Base-by-base conservation (phyloP, 2,888 invertebrate genomes). In the Geophilus truncorum region DNA sequence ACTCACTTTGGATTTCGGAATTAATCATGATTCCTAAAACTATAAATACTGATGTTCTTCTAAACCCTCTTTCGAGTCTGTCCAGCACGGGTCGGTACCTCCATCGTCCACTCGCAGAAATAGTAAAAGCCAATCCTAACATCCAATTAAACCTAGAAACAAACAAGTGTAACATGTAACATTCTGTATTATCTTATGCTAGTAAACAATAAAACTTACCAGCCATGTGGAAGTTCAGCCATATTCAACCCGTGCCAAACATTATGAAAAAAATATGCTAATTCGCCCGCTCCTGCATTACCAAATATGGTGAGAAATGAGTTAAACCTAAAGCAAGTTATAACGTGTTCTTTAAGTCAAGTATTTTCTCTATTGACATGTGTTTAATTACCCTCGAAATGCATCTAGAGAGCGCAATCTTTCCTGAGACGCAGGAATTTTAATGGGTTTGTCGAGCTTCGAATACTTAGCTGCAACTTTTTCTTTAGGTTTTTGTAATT, bases 321-420 rank as follows among this genome's bases (percentile, higher is more conserved):
- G 15, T 45, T 21, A 18, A 51, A 51, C 18, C 57, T 15, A 5
- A 25, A 10, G 6, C 7, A 15, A 10, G 7, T 2, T 5, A 15
- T 6, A 51, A 51, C 4, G n/a, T n/a, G n/a, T n/a, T n/a, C n/a
- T n/a, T n/a, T n/a, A n/a, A n/a, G n/a, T n/a, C n/a, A n/a, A n/a
- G n/a, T n/a, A n/a, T n/a, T n/a, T n/a, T n/a, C n/a, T n/a, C n/a
- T n/a, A n/a, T n/a, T n/a, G n/a, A n/a, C n/a, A n/a, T n/a, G n/a
- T n/a, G n/a, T n/a, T n/a, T n/a, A n/a, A n/a, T 25, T 62, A 62
- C 62, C 62, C 62, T 62, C 62, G 23, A 62, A 62, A 62, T 62
- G 25, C 62, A 9, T 62, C 62, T 7, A 62, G 23, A 62, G 62
- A 62, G 15, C 23, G 9, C 9, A 62, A 62, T 25, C 62, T 21